Base-by-base conservation (phyloP, 2,888 invertebrate genomes). In the Ophraella communa region DNA sequence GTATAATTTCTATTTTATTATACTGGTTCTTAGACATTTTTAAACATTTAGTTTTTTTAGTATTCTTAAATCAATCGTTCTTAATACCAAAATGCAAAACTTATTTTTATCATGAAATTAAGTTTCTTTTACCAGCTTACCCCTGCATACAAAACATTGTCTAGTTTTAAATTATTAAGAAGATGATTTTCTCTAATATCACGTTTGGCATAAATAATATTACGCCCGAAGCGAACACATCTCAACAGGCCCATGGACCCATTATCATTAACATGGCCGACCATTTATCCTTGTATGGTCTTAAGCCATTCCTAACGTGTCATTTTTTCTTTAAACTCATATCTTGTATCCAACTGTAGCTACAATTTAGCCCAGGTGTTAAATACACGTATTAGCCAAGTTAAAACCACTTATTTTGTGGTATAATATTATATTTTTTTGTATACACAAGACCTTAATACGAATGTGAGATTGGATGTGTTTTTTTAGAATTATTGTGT, bases 231-330 rank as follows among this genome's bases (percentile, higher is more conserved):
- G 73, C 72, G 62, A 70, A 70, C 70, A 70, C 67, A 72, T 71
- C 74, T 74, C 74, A 74, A 73, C 73, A 72, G 71, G 63, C 69
- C 69, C 71, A 65, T 67, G 70, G 66, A 54, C 52, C 68, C 70
- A 73, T 73, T 73, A 73, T 72, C 65, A 61, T 64, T 73, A 73
- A 73, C 65, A 61, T 64, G 60, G 59, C 66, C 61, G 67, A 59
- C 70, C 70, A 71, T 73, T 72, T 71, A 62, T 71, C 73, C 72
- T 68, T 71, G 67, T 73, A 72, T 71, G 72, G 71, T 23, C 49
- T 49, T 24, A 17, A 23, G 21, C 24, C 24, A 49, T 49, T 49
- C 49, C 27, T 49, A 49, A 24, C 49, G 24, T 24, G 24, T 49
- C 49, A 23, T 49, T 66, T 60, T 64, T 62, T 59, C 51, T 62